Conservation (phyloP, 2,888 invertebrate genomes). For the Pheosia tremula region DNA sequence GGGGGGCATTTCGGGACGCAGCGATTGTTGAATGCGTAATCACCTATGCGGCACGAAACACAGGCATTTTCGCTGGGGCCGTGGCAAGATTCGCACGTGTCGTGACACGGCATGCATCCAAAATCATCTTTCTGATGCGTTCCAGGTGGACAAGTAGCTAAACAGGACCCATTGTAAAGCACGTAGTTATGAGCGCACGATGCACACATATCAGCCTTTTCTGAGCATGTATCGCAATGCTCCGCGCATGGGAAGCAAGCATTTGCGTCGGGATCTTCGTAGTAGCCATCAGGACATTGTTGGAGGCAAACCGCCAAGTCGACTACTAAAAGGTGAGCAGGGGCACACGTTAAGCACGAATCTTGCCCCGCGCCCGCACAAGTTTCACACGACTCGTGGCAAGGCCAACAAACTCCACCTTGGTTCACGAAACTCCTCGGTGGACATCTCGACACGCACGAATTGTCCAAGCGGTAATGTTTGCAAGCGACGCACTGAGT, state of each 20-base stretch:
- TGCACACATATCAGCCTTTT: slow-evolving; percentile 93
- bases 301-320: slow-evolving; percentile 94
- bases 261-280: slow-evolving; percentile 90
- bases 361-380: slow-evolving; percentile 95
- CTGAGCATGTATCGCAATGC: slow-evolving; percentile 94
- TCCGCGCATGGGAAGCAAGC: slow-evolving; percentile 95
- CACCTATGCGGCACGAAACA: slow-evolving; percentile 90
- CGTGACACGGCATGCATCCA: slow-evolving; percentile 91
- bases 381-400: slow-evolving; percentile 95
- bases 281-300: slow-evolving; percentile 95
- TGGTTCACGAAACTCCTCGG: slow-evolving; percentile 93
- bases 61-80: slow-evolving; percentile 92
- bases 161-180: slow-evolving; percentile 92
- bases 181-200: slow-evolving; percentile 95
- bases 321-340: slow-evolving; percentile 92
- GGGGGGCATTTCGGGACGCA: slow-evolving; percentile 90
- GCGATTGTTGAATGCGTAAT: slow-evolving; percentile 88
- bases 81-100: slow-evolving; percentile 91
- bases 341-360: slow-evolving; percentile 93
- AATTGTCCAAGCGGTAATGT: slow-evolving; percentile 92
- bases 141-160: slow-evolving; percentile 92
- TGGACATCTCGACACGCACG: slow-evolving; percentile 93
- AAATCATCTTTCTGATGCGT: slow-evolving; percentile 95
- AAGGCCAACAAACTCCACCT: slow-evolving; percentile 92
- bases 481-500: slow-evolving; percentile 93